Evolutionary conservation across 1,140 invertebrate species (phyloP).

Genomic region (Drosophila kikkawai): DNA sequence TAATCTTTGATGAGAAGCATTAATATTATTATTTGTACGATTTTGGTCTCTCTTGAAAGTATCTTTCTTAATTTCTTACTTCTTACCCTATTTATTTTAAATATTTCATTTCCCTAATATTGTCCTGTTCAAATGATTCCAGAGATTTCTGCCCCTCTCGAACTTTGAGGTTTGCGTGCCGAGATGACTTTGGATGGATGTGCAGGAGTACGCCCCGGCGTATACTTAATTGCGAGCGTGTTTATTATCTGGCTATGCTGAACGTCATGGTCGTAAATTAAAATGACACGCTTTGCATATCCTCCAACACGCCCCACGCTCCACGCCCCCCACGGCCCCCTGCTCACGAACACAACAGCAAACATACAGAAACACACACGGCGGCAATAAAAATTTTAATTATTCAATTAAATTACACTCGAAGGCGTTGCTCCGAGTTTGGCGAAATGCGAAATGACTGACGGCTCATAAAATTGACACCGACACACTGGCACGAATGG

Average conservation of each 20-base stretch:
- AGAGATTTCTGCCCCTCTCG: neutral
- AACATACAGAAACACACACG: slow-evolving; percentile 28
- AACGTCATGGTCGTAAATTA: slow-evolving; percentile 81
- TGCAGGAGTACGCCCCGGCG: slow-evolving; percentile 49
- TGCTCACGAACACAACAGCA: neutral
- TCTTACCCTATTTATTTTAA: too few relatives aligned
- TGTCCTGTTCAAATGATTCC: neutral
- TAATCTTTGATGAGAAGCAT: neutral
- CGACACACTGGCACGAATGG: slow-evolving; percentile 48
- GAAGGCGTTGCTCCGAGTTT: slow-evolving; percentile 66
- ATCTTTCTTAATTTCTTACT: too few relatives aligned
- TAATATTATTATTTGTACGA: neutral
- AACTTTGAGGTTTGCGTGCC: slow-evolving; percentile 29
- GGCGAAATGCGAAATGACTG: slow-evolving; percentile 73
- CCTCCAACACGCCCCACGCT: slow-evolving; percentile 24
- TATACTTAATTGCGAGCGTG: slow-evolving; percentile 77
- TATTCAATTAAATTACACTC: slow-evolving; percentile 83
- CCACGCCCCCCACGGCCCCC: neutral
- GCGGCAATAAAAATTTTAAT: slow-evolving; percentile 81
- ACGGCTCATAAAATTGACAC: slow-evolving; percentile 81
- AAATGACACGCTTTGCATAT: slow-evolving; percentile 83
- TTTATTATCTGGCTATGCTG: slow-evolving; percentile 75
- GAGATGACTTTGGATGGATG: slow-evolving; percentile 35
- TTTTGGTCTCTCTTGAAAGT: too few relatives aligned
- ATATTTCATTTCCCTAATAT: too few relatives aligned